A percentile compares a stretch with the other conserved stretches of the same genome.
These are phyloP conservation scores for Pelobates cultripes DNA, from an alignment of 2,797 vertebrate species.

Conservation along the genomic window DNA sequence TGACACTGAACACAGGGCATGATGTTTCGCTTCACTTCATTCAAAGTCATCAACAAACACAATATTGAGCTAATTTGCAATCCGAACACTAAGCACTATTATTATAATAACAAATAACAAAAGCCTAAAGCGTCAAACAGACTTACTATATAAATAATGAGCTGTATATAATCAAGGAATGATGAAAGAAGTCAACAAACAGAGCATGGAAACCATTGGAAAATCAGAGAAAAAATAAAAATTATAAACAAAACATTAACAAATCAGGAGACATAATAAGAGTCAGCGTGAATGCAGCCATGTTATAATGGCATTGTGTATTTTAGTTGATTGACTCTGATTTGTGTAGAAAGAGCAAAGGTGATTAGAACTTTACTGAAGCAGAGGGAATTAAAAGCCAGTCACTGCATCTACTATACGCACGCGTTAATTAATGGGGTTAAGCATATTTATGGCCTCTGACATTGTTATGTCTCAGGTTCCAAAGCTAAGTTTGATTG, in stretches of 20 bases:
- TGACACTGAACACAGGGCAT: too few species aligned
- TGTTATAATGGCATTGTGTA: neutral
- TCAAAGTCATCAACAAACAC: too few species aligned
- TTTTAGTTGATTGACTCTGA: neutral
- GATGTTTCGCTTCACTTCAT: too few species aligned
- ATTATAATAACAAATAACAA: neutral
- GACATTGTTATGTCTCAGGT: neutral
- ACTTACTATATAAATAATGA: constrained; percentile 8
- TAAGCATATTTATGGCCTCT: neutral
- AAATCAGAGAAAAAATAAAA: neutral
- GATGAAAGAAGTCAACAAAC: neutral
- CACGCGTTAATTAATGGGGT: neutral
- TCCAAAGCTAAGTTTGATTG: neutral
- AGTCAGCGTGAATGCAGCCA: neutral
- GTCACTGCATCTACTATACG: neutral
- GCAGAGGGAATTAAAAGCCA: neutral
- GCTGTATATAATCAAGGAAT: neutral
- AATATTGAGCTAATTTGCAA: too few species aligned
- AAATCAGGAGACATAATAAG: neutral
- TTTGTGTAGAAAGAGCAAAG: neutral
- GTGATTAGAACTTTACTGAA: neutral
- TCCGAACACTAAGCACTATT: neutral
- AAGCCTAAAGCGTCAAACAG: constrained; percentile 18
- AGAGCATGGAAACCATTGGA: neutral
- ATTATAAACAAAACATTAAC: neutral